Base-by-base conservation (phyloP, 2,888 invertebrate species). In the Sesia apiformis region DNA sequence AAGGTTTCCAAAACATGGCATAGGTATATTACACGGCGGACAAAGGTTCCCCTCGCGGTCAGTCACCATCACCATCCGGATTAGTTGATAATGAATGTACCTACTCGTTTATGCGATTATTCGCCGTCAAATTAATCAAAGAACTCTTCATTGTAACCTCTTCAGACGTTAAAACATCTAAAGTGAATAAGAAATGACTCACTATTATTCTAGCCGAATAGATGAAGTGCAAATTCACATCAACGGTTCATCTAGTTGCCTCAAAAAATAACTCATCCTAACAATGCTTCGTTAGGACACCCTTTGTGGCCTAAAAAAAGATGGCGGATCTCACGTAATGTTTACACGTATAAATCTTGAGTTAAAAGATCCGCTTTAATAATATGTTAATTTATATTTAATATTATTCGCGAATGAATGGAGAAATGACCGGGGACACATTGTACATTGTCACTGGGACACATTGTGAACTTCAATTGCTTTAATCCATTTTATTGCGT, bases 311-410 rank as follows among this genome's bases (percentile, higher is more conserved):
- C 46, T 53, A 51, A 54, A 53, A 51, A 53, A 57, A 61, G 60
- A 57, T 60, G 61, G 61, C 55, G 49, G 39, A 74, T 84, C 82
- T 79, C 79, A 76, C 76, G 72, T 65, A 67, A 61, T 86, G 86
- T 87, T 85, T 84, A 87, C 81, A 79, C 76, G 79, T 74, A 84
- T 86, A 86, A 86, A 86, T 86, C 85, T 85, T 69, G 73, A 59
- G 70, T 59, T 62, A 76, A 74, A 77, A 78, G 46, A 46, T 72
- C 77, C 74, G 74, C 70, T 60, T 64, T 80, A 78, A 78, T 84
- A 81, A 83, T 85, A 88, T 87, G 85, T 85, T 88, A 88, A 88
- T 87, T 85, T 81, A 81, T 80, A 82, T 85, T 86, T 84, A 83
- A 86, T 86, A 75, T 81, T 80, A 79, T 84, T 81, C 72, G 72